Evolutionary conservation across 2,888 invertebrate species (phyloP), one percentile per base, ranked within the genome.

Genomic region (Aphelenchoides bicaudatus): DNA sequence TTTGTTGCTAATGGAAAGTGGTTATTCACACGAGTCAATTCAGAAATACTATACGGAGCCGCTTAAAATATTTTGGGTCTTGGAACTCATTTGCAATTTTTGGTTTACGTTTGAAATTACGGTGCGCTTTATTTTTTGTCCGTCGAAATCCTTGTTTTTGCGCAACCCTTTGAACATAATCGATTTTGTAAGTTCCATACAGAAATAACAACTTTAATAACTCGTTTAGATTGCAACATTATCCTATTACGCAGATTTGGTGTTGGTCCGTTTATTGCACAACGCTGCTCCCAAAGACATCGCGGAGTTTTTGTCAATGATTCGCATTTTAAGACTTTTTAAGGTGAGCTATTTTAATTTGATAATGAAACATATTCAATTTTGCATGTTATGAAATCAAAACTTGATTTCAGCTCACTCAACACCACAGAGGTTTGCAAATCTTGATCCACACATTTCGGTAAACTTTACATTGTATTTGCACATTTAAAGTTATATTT

Each of bases 101-200:
- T 94, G 92, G 92, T 93, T 94, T 82, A 90, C 91, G 1, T 87
- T 93, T 73, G 93, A 94, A 80, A 86, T 94, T 53, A 64, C 73
- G 3, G 64, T 75, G 48, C 69, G 78, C 23, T 72, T 71, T 38
- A 85, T 90, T 80, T 91, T 92, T 80, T 88, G 89, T 53, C 90
- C 91, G 25, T 88, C 79, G 48, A 82, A 82, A 65, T 59, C 66
- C 47, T 61, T 46, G 19, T 68, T 68, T 43, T 27, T 71, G 29
- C 68, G 66, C 28, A 65, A 82, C 31, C 94, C 93, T 64, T 92
- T 94, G 78, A 99, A 98, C 84, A 88, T 98, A 82, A 98, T 99
- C 83, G 98, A 98, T 83, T 92, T 94, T 83, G 58, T 62, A 47
- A 51, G 51, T 25, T 47, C 28, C 5, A 25, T n/a, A 28, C n/a